Base-by-base conservation (phyloP, 2,888 invertebrate species). In the Argyresthia goedartella region DNA sequence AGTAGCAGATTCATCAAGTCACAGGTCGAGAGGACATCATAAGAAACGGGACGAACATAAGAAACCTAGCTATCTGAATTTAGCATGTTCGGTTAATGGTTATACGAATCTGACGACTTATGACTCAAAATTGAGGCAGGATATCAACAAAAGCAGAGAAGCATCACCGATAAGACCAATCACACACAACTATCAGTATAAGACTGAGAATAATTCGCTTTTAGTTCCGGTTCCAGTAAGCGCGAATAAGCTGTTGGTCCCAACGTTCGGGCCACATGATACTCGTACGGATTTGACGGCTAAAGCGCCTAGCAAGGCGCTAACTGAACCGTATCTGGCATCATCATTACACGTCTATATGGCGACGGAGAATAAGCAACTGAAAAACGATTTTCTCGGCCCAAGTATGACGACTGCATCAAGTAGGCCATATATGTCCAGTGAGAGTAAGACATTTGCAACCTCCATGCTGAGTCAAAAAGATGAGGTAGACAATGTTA, bases 21-120 rank as follows among this genome's bases (percentile, higher is more conserved):
- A 84, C 51, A 68, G 85, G 56, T 82, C 82, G 0, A 63, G 84
- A 8, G 70, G 71, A 16, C 75, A 79, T 46, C 76, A 77, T 25
- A 86, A 82, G 51, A 85, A 84, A 57, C 62, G 78, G 4, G 82
- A 81, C 68, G 81, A 85, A 46, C 84, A 85, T 13, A 93, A 94
- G 71, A 92, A 95, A 68, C 96, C 96, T 0, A 95, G 95, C 53
- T 97, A 97, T 73, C 81, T 97, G 53, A 95, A 94, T 65, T 82
- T 97, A 56, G 95, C 96, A 50, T 95, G 96, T 72, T 95, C 95
- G 15, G 95, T 96, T 51, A 95, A 94, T 80, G 96, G 96, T 4
- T 97, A 97, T 72, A 93, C 94, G 6, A 94, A 94, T 62, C 88
- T 94, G 53, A 95, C 93, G 7, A 93, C 95, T 54, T 96, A 95